Evolutionary conservation across 2,888 invertebrate genomes (phyloP).

Genomic region (Polylopha cassiicola): DNA sequence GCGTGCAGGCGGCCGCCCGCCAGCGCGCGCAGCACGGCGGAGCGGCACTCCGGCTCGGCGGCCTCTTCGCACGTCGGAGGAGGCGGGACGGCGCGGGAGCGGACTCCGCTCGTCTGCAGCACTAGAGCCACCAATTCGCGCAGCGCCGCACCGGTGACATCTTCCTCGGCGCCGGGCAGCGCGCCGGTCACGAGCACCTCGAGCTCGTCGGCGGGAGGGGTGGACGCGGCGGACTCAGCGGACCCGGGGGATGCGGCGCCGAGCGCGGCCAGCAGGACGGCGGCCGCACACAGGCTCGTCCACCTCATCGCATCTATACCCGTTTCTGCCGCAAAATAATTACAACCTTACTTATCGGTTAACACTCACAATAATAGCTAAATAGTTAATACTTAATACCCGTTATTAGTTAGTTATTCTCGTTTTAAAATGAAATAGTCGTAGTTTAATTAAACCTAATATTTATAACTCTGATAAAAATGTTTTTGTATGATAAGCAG

Average conservation of each 20-base stretch:
- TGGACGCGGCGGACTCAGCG: no score
- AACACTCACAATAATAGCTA: no score
- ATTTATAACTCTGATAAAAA: no score
- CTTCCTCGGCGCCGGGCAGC: slow-evolving; percentile 9
- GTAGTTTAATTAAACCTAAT: no score
- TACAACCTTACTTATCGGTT: neutral
- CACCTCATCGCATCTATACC: slow-evolving; percentile 7
- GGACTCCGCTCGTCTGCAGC: slow-evolving; percentile 34
- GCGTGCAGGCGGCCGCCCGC: slow-evolving; percentile 31
- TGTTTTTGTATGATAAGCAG: no score
- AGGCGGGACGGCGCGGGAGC: slow-evolving; percentile 25
- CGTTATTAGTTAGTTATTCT: no score
- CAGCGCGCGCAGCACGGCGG: slow-evolving; percentile 31
- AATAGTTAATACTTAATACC: no score
- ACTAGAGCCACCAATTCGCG: slow-evolving; percentile 23
- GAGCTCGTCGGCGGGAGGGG: slow-evolving; percentile 1
- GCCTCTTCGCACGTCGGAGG: slow-evolving; percentile 25
- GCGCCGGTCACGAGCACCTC: slow-evolving; percentile 10
- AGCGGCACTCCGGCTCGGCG: slow-evolving; percentile 31
- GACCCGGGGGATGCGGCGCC: slow-evolving; percentile 6
- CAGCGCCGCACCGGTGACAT: slow-evolving; percentile 23
- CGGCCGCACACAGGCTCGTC: slow-evolving; percentile 11
- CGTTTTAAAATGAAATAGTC: no score
- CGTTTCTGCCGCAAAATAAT: slow-evolving; percentile 3
- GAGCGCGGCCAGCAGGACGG: slow-evolving; percentile 7